phyloP scores from a whole-genome alignment of 1,140 invertebrate genomes.

The Asbolus verrucosus region DNA sequence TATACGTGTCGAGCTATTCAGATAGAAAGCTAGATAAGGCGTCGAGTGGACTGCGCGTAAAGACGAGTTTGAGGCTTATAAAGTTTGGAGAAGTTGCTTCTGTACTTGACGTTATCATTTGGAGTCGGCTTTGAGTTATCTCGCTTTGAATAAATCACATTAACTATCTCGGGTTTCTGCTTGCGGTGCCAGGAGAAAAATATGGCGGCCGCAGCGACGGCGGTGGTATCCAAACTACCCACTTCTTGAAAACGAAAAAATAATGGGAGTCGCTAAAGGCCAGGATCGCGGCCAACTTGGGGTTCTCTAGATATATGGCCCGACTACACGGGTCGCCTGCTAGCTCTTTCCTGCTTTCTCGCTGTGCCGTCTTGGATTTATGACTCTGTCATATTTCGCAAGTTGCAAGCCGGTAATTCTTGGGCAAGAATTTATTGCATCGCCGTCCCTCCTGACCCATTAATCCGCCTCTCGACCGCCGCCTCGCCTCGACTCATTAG shows the following conservation, averaged over 20 bases:
- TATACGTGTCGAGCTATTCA: conserved; percentile 55
- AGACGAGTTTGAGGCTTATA: conserved; percentile 57
- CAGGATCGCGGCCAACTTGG: conserved; percentile 54
- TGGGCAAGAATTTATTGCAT: conserved; percentile 64
- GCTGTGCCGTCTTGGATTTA: conserved; percentile 60
- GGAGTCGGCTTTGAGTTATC: conserved; percentile 57
- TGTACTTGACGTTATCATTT: conserved; percentile 60
- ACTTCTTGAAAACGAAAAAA: conserved; percentile 59
- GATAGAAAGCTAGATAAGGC: conserved; percentile 57
- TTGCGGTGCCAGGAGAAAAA: conserved; percentile 56
- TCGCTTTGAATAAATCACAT: conserved; percentile 60
- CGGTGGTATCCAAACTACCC: conserved; percentile 57
- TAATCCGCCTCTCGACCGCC: conserved; percentile 60
- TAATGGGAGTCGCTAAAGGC: conserved; percentile 56
- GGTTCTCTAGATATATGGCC: conserved; percentile 57
- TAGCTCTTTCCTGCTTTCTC: conserved; percentile 58
- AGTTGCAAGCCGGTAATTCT: conserved; percentile 65
- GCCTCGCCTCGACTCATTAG: conserved; percentile 45
- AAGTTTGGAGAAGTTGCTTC: conserved; percentile 59
- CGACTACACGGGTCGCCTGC: conserved; percentile 54
- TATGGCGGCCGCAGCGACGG: conserved; percentile 50
- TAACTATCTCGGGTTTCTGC: conserved; percentile 58
- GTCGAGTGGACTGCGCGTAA: conserved; percentile 54
- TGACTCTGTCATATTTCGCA: conserved; percentile 65
- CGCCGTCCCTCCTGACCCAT: conserved; percentile 62